A percentile compares a stretch with the other conserved stretches of the same genome.
Conservation (phyloP, 2,797 vertebrate species). For the Perodicticus potto region DNA sequence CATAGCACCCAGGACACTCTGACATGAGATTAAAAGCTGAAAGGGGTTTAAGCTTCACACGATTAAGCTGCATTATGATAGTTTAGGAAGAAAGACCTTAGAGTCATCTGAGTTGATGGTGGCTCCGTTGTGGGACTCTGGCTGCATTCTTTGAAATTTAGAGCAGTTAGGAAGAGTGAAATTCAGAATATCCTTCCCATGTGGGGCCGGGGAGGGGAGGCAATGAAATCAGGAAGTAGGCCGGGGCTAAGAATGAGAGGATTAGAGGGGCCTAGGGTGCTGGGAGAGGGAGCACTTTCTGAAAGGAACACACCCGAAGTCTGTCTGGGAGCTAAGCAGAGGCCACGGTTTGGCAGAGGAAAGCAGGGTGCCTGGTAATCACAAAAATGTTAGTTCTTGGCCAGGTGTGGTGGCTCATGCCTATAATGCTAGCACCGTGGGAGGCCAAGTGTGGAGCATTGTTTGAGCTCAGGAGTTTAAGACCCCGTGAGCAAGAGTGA, state of each 20-base stretch:
- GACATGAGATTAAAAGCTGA: constrained; percentile 74
- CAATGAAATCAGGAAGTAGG: neutral
- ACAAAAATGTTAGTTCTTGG: neutral
- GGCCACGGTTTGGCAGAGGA: neutral
- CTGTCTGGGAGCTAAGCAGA: neutral
- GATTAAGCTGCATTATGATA: constrained; percentile 69
- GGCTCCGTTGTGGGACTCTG: neutral
- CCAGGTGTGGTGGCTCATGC: no score
- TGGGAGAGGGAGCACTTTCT: rapidly evolving
- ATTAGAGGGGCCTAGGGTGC: neutral
- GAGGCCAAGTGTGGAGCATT: no score
- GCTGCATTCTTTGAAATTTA: constrained; percentile 42
- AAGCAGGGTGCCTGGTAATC: neutral
- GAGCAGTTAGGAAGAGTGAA: constrained; percentile 7
- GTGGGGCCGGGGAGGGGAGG: neutral
- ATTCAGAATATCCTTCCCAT: neutral
- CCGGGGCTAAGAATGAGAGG: neutral
- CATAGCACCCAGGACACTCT: constrained; percentile 73
- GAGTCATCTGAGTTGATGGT: neutral
- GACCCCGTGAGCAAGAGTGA: no score
- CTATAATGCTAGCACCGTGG: no score
- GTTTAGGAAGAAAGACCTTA: constrained; percentile 65
- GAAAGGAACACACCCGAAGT: neutral
- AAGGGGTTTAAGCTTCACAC: constrained; percentile 60
- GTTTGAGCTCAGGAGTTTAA: no score